A percentile compares a stretch with the other conserved stretches of the same genome.
Conservation (phyloP, 2,797 vertebrate genomes). For the Acrossocheilus wenchowensis region DNA sequence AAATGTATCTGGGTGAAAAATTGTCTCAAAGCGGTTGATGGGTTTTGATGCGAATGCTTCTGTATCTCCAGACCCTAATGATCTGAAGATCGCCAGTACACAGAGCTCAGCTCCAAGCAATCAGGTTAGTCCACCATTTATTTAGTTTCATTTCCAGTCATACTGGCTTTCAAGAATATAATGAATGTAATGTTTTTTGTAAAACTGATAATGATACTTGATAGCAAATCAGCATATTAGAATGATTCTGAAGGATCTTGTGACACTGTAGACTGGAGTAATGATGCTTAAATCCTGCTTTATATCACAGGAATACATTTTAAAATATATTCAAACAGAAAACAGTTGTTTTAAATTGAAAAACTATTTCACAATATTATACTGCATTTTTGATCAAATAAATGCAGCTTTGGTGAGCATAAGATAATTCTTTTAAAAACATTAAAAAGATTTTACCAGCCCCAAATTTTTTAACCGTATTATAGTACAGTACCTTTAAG, state of each 20-base stretch:
- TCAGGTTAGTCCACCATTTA: conserved; percentile 75
- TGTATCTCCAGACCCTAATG: conserved; percentile 86
- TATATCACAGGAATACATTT: not conserved
- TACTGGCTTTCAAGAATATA: not conserved
- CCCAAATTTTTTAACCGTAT: not conserved
- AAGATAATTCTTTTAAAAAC: not conserved
- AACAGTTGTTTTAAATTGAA: not conserved
- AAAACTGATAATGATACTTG: not conserved
- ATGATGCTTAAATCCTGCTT: not conserved
- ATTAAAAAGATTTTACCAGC: not conserved
- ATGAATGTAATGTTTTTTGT: not conserved
- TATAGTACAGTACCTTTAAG: not conserved
- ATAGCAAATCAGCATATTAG: not conserved
- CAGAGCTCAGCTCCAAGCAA: conserved; percentile 62
- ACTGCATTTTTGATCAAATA: not conserved
- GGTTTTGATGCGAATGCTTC: not conserved
- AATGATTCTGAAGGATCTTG: not conserved
- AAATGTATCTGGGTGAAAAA: not conserved
- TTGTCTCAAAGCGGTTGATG: not conserved
- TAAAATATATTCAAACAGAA: not conserved
- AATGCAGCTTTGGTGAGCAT: not conserved
- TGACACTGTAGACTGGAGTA: not conserved
- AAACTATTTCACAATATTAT: not conserved
- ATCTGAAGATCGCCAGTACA: conserved; percentile 80
- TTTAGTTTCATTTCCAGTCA: not conserved